These are phyloP conservation scores for Aurelia coerulea DNA, from an alignment of 30 jellyfish, hydroid and myxozoan genomes.

Conservation along the genomic window DNA sequence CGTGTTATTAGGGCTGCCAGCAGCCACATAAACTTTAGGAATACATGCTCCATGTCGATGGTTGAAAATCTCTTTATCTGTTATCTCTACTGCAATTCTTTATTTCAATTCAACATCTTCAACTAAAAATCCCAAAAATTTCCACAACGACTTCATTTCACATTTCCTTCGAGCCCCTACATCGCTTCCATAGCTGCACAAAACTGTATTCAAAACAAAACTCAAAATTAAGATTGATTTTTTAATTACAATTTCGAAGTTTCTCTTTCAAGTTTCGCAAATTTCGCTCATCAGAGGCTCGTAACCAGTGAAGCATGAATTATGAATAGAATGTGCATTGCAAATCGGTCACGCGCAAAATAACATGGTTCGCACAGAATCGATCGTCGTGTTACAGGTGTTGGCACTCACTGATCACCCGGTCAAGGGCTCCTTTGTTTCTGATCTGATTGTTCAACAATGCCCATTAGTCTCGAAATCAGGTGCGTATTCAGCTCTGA, in stretches of 20 bases:
- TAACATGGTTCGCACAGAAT: slow-evolving; percentile 47
- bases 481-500: slow-evolving; percentile 38
- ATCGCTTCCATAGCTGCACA: not conserved
- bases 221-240: not conserved
- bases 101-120: not conserved
- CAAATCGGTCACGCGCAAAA: slow-evolving; percentile 67
- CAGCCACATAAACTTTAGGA: not conserved
- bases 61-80: too few species aligned
- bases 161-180: not conserved
- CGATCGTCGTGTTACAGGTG: slow-evolving; percentile 52
- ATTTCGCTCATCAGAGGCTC: slow-evolving; percentile 9
- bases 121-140: not conserved
- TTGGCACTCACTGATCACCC: slow-evolving; percentile 71
- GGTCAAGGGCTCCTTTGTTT: slow-evolving; percentile 66
- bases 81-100: too few species aligned
- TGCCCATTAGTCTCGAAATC: slow-evolving; percentile 26
- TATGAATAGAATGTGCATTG: slow-evolving; percentile 60
- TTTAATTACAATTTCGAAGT: not conserved
- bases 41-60: too few species aligned
- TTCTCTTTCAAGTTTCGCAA: not conserved
- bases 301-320: slow-evolving; percentile 48
- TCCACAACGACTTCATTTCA: not conserved
- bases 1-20: slow-evolving; percentile 1
- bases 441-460: slow-evolving; percentile 54
- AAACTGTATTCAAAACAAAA: not conserved